Evolutionary conservation across 2,888 invertebrate genomes (phyloP), one percentile per base, ranked within the genome.

Genomic region (Lasioglossum zephyrum): DNA sequence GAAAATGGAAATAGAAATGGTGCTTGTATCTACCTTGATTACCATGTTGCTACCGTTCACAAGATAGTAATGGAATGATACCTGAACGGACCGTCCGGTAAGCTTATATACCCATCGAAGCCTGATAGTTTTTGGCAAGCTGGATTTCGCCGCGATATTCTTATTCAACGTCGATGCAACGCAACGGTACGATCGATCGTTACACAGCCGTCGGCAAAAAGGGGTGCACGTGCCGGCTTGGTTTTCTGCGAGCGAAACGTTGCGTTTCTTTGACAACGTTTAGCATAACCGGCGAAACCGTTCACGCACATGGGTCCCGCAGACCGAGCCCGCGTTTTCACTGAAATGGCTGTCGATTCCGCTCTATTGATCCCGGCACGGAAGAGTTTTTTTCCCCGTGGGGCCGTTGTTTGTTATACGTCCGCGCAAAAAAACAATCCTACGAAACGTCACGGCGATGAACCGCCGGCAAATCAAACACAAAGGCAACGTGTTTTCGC

Each of bases 1-100:
- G 39, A 22, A 9, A 31, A 53, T 16, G 4, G 4, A 31, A 18
- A n/a, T 16, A 26, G 57, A n/a, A 39, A n/a, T 9, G 4, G 13
- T 22, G 92, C n/a, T 41, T 6, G 41, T 89, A 94, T 93, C 93
- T 93, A 94, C 94, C 93, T 93, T 93, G 80, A 88, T 86, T 49
- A 88, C 88, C 93, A 93, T 94, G 82, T 78, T 88, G 75, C 81
- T 87, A 81, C 79, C 85, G 78, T 79, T 82, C 81, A 84, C 72
- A 44, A 83, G 90, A 87, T 88, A 74, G 69, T 82, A 89, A 90
- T 86, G 83, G 90, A 94, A 82, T 94, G 93, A 93, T 92, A 93
- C 87, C 81, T 72, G 79, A 73, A 73, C 82, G 81, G 82, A 86
- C 87, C 80, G 82, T 81, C 89, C 73, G 81, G 73, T 79, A 79